phyloP scores from a whole-genome alignment of 2,113 vertebrate genomes.

The Xyrauchen texanus region DNA sequence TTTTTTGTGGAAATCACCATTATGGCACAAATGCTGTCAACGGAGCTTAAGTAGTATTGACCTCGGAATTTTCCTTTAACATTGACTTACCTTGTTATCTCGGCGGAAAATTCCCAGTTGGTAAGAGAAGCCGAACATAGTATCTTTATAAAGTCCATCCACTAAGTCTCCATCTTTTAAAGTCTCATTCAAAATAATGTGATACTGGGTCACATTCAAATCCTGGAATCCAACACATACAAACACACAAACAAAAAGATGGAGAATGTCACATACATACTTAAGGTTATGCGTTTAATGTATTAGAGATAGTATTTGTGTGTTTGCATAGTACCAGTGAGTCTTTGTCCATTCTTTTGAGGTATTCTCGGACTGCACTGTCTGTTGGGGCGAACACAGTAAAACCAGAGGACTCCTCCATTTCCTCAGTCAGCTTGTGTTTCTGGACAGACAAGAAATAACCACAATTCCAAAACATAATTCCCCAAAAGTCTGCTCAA shows the following conservation, averaged over 20 bases:
- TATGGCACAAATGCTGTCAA: no score
- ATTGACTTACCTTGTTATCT: conserved; percentile 74
- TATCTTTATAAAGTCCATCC: conserved; percentile 82
- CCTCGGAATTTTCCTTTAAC: not conserved
- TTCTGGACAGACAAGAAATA: conserved; percentile 69
- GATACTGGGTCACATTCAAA: conserved; percentile 79
- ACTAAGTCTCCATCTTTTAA: conserved; percentile 80
- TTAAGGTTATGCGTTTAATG: not conserved
- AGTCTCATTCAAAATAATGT: conserved; percentile 79
- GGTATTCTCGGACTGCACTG: conserved; percentile 76
- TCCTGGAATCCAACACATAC: conserved; percentile 67
- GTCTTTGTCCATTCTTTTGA: conserved; percentile 68
- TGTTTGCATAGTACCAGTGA: conserved; percentile 73
- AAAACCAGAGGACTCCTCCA: conserved; percentile 77
- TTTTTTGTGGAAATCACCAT: no score
- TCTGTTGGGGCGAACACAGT: conserved; percentile 88
- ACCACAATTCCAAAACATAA: not conserved
- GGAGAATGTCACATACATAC: no score
- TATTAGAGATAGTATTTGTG: not conserved
- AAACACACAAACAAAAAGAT: not conserved
- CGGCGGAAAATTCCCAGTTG: conserved; percentile 81
- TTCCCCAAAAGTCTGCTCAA: no score
- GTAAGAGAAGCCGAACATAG: conserved; percentile 86
- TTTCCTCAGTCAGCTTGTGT: conserved; percentile 75
- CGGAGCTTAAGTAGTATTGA: no score